Evolutionary conservation across 2,888 invertebrate genomes (phyloP), one percentile per base, ranked within the genome.

Genomic region (Amphipyra berbera): DNA sequence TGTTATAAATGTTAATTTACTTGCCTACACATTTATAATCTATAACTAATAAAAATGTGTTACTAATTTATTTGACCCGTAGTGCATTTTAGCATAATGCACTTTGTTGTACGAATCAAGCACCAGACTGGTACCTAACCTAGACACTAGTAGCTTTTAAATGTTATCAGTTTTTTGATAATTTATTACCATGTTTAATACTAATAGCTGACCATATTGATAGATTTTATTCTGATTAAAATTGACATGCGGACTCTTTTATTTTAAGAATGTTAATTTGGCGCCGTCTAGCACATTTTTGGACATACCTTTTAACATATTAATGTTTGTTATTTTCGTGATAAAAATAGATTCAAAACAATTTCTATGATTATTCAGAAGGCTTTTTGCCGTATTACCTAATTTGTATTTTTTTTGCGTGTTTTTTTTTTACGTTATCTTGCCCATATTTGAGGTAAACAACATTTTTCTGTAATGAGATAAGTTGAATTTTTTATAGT

Each of bases 211-310:
- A 21, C 57, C 44, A 46, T 61, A 52, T 42, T 73, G 61, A 55
- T 40, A 64, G 40, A 68, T 60, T 62, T 56, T 61, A 64, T 44
- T 57, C 67, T 44, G 45, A 48, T 63, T 61, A 30, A 61, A 70
- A 66, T 58, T 57, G 61, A 61, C 38, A 48, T 15, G 40, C 30
- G 50, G 38, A 70, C 61, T 41, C 41, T 46, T 33, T 15, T 63
- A 52, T 58, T 50, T 30, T 48, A 61, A 55, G 44, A 70, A 57
- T 69, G 50, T 47, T 38, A 74, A 71, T 71, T 10, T 72, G 75
- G 72, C 76, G 79, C 67, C 68, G 72, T 71, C 70, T 71, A 37
- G 54, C 27, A 35, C 45, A 45, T 14, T 68, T 73, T 55, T 55
- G 10, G 57, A 41, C n/a, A 52, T 27, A 42, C 50, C 35, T 42